Evolutionary conservation across 1,140 invertebrate genomes (phyloP).

Genomic region (Stratiolaelaps scimitus): DNA sequence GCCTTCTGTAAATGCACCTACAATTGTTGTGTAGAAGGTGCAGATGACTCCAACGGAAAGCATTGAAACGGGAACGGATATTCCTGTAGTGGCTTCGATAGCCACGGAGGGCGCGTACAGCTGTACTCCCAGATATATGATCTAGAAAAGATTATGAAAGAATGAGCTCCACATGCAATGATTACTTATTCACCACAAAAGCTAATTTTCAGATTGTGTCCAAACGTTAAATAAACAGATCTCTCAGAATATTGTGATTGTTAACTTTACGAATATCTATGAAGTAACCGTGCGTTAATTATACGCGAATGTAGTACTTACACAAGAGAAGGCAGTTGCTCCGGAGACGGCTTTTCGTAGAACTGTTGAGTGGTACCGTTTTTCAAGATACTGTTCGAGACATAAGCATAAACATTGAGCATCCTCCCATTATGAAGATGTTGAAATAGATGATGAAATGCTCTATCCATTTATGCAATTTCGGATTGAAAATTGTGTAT

Average conservation of each 20-base stretch:
- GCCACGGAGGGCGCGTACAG: slow-evolving; percentile 44
- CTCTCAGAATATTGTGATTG: too few species aligned
- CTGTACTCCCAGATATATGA: slow-evolving; percentile 43
- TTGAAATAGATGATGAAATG: too few species aligned
- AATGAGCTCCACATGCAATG: too few species aligned
- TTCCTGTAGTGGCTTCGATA: slow-evolving; percentile 41
- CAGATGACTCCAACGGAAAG: slow-evolving; percentile 43
- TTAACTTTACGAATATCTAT: neutral
- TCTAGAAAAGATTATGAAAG: neutral
- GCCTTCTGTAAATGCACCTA: slow-evolving; percentile 52
- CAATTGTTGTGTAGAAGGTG: slow-evolving; percentile 47
- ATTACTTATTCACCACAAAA: too few species aligned
- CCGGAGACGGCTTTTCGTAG: slow-evolving; percentile 23
- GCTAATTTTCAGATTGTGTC: too few species aligned
- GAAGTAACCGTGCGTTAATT: neutral
- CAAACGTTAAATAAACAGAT: too few species aligned
- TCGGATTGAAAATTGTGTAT: too few species aligned
- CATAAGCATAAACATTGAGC: too few species aligned
- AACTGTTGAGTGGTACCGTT: slow-evolving; percentile 24
- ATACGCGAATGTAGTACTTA: slow-evolving; percentile 34
- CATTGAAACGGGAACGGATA: slow-evolving; percentile 42
- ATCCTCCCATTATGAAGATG: too few species aligned
- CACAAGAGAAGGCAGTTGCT: slow-evolving; percentile 30
- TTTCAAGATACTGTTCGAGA: slow-evolving; percentile 40
- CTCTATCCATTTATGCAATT: too few species aligned